Base-by-base conservation (phyloP, 2,888 invertebrate genomes). In the Lapara coniferarum region DNA sequence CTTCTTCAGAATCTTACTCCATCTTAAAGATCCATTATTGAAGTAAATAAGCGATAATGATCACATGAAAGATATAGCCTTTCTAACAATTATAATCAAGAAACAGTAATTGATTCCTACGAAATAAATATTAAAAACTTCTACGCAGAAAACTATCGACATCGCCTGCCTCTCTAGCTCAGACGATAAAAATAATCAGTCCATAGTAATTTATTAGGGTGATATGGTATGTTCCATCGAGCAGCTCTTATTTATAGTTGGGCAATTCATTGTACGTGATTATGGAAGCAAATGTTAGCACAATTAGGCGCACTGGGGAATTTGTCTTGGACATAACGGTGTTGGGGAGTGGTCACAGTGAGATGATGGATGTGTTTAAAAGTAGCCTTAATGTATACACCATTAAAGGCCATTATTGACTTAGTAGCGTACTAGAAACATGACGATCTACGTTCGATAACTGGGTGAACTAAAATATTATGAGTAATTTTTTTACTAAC, bases 201-300 rank as follows among this genome's bases (percentile, higher is more conserved):
- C 63, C 37, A 57, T 57, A 63, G 49, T 63, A 63, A 63, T 63
- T 63, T 63, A 63, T 63, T 63, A 49, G 19, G 16, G 63, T 7
- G 74, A 77, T 75, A 75, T 74, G 70, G 75, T 74, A 66, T 66
- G 66, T 19, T 69, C 69, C 10, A 51, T 30, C 16, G 44, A 46
- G 12, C 46, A 46, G 66, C 72, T 69, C 73, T 80, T 86, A 87
- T 87, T 87, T 85, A 86, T 85, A 75, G 81, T 71, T 55, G 68
- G 72, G 72, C 78, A 77, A 80, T 84, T 82, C 79, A 82, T 85
- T 85, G 86, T 85, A 86, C 87, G 88, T 90, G 89, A 90, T 91
- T 89, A 88, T 85, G 85, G 84, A 84, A 87, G 89, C 85, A 91
- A 91, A 90, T 90, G 88, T 91, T 90, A 75, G 90, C 88, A 85